Conservation (phyloP, 2,113 vertebrate genomes). For the Cryptotis parvus region DNA sequence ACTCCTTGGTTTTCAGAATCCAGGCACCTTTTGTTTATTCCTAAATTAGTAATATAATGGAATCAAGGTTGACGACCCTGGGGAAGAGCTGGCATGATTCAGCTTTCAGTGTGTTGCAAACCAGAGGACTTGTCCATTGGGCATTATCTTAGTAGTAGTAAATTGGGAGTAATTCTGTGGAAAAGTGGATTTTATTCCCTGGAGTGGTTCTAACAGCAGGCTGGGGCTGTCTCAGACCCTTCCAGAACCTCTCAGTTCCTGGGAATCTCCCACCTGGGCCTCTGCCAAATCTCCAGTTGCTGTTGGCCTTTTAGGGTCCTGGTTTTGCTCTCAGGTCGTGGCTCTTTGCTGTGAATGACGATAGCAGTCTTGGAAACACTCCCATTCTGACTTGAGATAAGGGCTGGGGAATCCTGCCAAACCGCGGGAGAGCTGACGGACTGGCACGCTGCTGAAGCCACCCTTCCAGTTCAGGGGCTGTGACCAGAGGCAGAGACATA, state of each 20-base stretch:
- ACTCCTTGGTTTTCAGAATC: constrained; percentile 34
- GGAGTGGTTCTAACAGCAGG: neutral
- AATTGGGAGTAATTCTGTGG: constrained; percentile 30
- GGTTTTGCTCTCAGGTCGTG: constrained; percentile 48
- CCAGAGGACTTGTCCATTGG: neutral
- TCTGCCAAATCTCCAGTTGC: constrained; percentile 46
- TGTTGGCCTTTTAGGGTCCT: constrained; percentile 39
- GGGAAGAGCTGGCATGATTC: neutral
- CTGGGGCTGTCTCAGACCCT: constrained; percentile 44
- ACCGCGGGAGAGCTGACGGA: constrained; percentile 59
- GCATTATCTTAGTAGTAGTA: constrained; percentile 15
- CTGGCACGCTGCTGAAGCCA: constrained; percentile 9
- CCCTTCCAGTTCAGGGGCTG: neutral
- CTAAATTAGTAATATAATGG: neutral
- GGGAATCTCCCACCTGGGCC: constrained; percentile 34
- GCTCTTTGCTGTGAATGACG: constrained; percentile 61
- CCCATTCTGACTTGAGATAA: constrained; percentile 72
- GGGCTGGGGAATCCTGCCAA: constrained; percentile 66
- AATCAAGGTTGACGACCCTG: neutral
- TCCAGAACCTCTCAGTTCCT: neutral
- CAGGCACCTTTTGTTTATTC: neutral
- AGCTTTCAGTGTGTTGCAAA: constrained; percentile 17
- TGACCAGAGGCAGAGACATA: constrained; percentile 9
- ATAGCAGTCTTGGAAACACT: constrained; percentile 69
- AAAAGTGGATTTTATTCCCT: constrained; percentile 39